These are phyloP conservation scores for Peromyscus attwateri DNA, from an alignment of 2,797 vertebrate genomes.

Conservation along the genomic window DNA sequence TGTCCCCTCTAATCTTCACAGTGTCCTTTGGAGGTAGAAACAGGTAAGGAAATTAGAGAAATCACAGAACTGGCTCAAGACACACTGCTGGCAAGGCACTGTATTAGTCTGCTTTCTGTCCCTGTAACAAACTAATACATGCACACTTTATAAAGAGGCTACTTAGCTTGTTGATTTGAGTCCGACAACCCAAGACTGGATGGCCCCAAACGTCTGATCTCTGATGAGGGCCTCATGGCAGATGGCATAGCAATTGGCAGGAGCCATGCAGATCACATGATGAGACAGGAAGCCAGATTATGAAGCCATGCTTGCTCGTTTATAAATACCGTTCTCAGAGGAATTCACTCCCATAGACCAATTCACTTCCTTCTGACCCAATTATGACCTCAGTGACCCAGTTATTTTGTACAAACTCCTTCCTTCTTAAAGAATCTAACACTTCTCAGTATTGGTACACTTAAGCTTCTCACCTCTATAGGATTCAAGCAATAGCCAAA, in stretches of 20 bases:
- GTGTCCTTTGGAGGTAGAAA: not conserved
- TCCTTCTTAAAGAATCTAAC: not conserved
- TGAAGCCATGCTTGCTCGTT: constrained; percentile 1
- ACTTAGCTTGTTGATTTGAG: not conserved
- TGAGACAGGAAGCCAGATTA: not conserved
- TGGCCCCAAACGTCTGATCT: not conserved
- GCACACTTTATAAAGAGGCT: not conserved
- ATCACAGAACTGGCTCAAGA: not conserved
- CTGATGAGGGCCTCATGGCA: not conserved
- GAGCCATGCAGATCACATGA: not conserved
- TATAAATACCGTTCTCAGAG: not conserved
- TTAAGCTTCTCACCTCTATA: not conserved
- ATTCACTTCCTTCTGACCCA: not conserved
- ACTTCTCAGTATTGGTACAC: not conserved
- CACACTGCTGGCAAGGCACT: not conserved
- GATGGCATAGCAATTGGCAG: not conserved
- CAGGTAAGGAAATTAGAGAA: not conserved
- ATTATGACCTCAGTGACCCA: not conserved
- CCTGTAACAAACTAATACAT: not conserved
- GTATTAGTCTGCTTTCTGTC: not conserved
- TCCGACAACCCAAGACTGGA: not conserved
- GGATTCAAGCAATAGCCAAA: not conserved
- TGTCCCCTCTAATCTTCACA: not conserved
- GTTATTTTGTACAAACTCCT: not conserved
- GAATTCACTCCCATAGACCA: not conserved